A percentile compares a stretch with the other conserved stretches of the same genome.
phyloP scores from a whole-genome alignment of 2,113 vertebrate species.

The human region DNA sequence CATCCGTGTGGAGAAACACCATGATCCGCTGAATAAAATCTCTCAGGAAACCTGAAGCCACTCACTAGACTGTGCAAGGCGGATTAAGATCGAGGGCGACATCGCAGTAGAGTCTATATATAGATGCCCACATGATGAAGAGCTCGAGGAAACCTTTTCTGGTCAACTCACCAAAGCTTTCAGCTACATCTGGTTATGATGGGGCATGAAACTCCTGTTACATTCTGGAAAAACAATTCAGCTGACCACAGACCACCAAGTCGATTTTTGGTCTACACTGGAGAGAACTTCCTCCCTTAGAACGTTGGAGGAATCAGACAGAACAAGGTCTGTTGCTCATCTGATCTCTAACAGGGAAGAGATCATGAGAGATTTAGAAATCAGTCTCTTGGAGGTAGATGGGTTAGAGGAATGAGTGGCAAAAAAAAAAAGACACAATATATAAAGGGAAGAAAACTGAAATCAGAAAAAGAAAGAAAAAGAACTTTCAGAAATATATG shows the following conservation, averaged over 20 bases:
- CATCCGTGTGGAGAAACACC: accelerated
- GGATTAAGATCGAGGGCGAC: neutral
- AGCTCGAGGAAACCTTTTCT: neutral
- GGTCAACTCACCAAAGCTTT: neutral
- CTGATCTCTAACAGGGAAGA: neutral
- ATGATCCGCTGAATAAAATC: accelerated
- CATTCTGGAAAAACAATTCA: neutral
- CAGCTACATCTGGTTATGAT: neutral
- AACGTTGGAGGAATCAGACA: neutral
- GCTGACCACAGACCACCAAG: neutral
- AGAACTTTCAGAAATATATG: neutral
- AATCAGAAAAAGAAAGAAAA: neutral
- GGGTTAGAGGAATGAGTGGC: neutral
- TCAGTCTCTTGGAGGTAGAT: neutral
- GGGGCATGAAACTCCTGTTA: neutral
- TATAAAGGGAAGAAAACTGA: neutral
- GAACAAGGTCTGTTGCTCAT: neutral
- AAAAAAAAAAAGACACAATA: neutral
- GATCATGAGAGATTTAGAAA: neutral
- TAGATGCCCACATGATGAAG: neutral
- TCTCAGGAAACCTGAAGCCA: neutral
- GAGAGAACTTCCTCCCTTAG: neutral
- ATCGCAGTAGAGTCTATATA: neutral
- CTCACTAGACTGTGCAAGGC: neutral
- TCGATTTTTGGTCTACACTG: neutral